Conservation (phyloP, 2,888 invertebrate species). For the Lasioglossum figueresi region DNA sequence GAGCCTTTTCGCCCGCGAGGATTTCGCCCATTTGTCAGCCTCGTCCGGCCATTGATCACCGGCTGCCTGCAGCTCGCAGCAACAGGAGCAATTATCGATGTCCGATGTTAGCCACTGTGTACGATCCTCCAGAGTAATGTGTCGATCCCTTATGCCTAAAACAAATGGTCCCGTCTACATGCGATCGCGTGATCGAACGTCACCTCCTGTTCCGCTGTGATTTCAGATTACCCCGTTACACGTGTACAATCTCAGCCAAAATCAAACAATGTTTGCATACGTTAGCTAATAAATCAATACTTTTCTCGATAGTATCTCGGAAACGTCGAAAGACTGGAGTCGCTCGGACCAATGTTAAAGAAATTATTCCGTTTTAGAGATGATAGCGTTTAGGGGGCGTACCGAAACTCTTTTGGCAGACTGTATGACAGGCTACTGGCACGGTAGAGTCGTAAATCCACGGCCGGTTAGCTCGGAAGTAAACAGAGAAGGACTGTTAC, state of each 20-base stretch:
- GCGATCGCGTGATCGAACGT: neutral
- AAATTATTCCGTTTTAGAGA: too few relatives aligned
- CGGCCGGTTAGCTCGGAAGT: neutral
- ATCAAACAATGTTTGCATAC: neutral
- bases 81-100: slow-evolving; percentile 91
- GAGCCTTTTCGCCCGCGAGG: slow-evolving; percentile 77
- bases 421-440: neutral
- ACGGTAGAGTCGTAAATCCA: neutral
- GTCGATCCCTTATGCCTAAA: slow-evolving; percentile 78
- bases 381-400: neutral
- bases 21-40: slow-evolving; percentile 66
- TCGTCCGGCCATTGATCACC: slow-evolving; percentile 77
- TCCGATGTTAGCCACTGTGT: slow-evolving; percentile 81
- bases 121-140: slow-evolving; percentile 76
- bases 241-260: neutral
- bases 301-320: neutral
- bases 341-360: neutral
- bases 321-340: neutral
- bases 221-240: neutral
- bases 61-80: slow-evolving; percentile 87
- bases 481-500: slow-evolving; percentile 72
- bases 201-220: neutral
- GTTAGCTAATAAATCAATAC: accelerated
- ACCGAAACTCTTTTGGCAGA: neutral
- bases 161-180: neutral